These are phyloP conservation scores for Protula sp. DNA, from an alignment of 2,888 invertebrate species.

Conservation along the genomic window DNA sequence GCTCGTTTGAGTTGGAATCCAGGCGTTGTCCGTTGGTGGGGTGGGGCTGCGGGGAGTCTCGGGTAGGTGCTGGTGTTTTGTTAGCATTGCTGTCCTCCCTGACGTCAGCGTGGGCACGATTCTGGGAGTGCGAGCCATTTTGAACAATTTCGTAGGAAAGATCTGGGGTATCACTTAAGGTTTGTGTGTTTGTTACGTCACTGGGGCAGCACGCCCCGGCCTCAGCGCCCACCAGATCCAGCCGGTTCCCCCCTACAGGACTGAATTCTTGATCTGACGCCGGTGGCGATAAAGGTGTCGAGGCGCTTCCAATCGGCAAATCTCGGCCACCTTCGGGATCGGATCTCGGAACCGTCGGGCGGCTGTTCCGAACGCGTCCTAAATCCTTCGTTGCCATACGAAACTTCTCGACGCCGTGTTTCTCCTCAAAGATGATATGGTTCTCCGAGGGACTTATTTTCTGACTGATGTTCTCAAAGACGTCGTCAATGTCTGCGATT, in stretches of 20 bases:
- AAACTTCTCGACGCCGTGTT: slow-evolving; percentile 24
- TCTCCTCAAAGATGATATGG: slow-evolving; percentile 26
- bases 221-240: no score
- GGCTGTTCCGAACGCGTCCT: slow-evolving; percentile 1
- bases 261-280: not conserved
- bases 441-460: slow-evolving; percentile 18
- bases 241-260: no score
- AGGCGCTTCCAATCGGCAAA: not conserved
- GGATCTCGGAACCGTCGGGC: not conserved
- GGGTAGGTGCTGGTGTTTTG: not conserved
- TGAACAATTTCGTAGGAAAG: not conserved
- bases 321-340: not conserved
- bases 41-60: not conserved
- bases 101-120: not conserved
- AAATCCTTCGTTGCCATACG: slow-evolving; percentile 21
- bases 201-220: not conserved
- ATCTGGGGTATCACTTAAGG: not conserved
- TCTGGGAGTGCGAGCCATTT: not conserved
- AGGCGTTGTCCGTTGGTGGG: no score
- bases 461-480: slow-evolving; percentile 18
- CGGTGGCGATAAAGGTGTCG: not conserved
- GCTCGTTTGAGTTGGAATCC: not conserved
- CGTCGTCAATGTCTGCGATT: slow-evolving; percentile 23
- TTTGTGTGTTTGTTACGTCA: not conserved
- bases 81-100: not conserved